Evolutionary conservation across 2,113 vertebrate genomes (phyloP), one percentile per base, ranked within the genome.

Genomic region (Xyliphius kryptos): DNA sequence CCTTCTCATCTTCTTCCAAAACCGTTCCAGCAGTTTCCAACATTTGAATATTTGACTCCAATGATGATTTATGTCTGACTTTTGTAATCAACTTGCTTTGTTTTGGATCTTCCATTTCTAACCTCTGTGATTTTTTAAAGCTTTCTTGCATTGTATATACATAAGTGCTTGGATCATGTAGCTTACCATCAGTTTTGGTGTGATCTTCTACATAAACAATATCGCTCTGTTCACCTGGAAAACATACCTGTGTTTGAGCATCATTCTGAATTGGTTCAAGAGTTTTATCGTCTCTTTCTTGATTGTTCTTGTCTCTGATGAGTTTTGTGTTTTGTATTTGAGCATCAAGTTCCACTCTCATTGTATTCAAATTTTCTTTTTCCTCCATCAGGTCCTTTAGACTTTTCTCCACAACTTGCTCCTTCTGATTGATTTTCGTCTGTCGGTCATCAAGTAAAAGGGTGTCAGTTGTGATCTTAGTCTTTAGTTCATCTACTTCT

Each of bases 161-260:
- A 32, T 32, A 6, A 5, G 4, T 32, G 26, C 26, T 32, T 32
- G 2, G 26, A n/a, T 21, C 22, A 36, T 36, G 20, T 37, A 19
- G 16, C 21, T 9, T 32, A 4, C 14, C 32, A 36, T 3, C 26
- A 32, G 52, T 16, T 43, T 2, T 1, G 21, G 37, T 22, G 11
- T 44, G 51, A 56, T 48, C 19, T 11, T 57, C 37, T 51, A 13
- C 7, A 16, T 44, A 21, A 5, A 11, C 19, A 7, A n/a, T 46
- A 14, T 15, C 22, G 37, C 21, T 22, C 49, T 0, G 36, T 63
- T 52, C 40, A 9, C 20, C 17, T 9, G 47, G 16, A 22, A 40
- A 26, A 59, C 15, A 32, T 6, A 50, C 66, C 49, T 66, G 69
- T 4, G 68, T 70, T 60, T 61, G 41, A 66, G 51, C 57, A 58